phyloP scores from a whole-genome alignment of 2,888 invertebrate species.

The Chirona hameri region DNA sequence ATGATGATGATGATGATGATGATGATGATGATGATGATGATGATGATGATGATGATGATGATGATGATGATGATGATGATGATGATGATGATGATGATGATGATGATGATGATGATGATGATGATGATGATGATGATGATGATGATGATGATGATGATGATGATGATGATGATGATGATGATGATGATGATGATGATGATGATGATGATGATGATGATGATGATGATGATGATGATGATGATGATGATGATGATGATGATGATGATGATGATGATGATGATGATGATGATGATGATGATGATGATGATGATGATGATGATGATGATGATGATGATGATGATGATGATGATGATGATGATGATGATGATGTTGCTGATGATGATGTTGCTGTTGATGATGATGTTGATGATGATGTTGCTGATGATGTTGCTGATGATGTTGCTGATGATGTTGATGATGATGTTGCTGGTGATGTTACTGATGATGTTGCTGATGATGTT shows the following conservation, averaged over 20 bases:
- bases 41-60: conserved; percentile 22
- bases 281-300: conserved; percentile 22
- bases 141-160: conserved; percentile 22
- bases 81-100: conserved; percentile 22
- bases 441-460: too few species aligned
- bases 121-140: conserved; percentile 22
- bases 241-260: conserved; percentile 22
- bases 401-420: too few species aligned
- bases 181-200: conserved; percentile 22
- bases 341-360: too few species aligned
- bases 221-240: conserved; percentile 22
- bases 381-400: too few species aligned
- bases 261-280: conserved; percentile 22
- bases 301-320: conserved; percentile 22
- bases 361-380: too few species aligned
- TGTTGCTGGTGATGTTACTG: too few species aligned
- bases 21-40: conserved; percentile 22
- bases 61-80: conserved; percentile 22
- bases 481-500: too few species aligned
- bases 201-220: conserved; percentile 22
- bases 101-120: conserved; percentile 22
- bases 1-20: conserved; percentile 22
- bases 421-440: too few species aligned
- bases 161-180: conserved; percentile 22
- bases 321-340: conserved; percentile 22